Evolutionary conservation across 35 echinoderm and acorn worm genomes (phyloP), one percentile per base, ranked within the genome.

Genomic region (Amphiura filiformis): DNA sequence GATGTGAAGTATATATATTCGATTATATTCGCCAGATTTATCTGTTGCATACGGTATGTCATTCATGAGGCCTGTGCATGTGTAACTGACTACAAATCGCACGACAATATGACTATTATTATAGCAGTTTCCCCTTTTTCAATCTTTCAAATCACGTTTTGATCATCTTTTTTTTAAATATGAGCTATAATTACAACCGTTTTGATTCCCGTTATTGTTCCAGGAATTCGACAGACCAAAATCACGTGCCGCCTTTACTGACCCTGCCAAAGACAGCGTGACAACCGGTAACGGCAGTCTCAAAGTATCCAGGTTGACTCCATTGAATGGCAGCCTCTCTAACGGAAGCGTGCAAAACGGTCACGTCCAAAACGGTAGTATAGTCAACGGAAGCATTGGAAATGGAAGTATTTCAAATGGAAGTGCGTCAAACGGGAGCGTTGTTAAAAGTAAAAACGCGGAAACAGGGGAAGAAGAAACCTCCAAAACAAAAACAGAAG

Each of bases 391-490:
- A 30, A 70, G 15, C 26, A 23, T 70, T 18, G 26, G 17, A 11
- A 70, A 70, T 30, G 61, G 61, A 70, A 70, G 61, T 70, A 23
- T n/a, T 2, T n/a, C 11, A 13, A 70, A 70, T 30, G 9, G 9
- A 26, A 70, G 61, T 70, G 61, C 2, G 26, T 70, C 61, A 18
- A 70, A 70, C 26, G 61, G 61, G 26, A 70, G 61, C 28, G 28
- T n/a, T 23, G 86, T 91, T 11, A 52, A 36, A 23, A 91, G 89
- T 35, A 93, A 88, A 38, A 93, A 97, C 77, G 82, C 87, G 9
- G 94, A 97, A 84, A 97, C 94, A 0, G 94, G 94, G 7, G 94
- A 97, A 65, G 79, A 90, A 31, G 93, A 95, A 76, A 33, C 84
- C 30, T 56, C 39, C n/a, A 12, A 31, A 18, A 65, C 65, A n/a